These are phyloP conservation scores for Harmothoe impar DNA, from an alignment of 2,888 invertebrate species.

Conservation along the genomic window DNA sequence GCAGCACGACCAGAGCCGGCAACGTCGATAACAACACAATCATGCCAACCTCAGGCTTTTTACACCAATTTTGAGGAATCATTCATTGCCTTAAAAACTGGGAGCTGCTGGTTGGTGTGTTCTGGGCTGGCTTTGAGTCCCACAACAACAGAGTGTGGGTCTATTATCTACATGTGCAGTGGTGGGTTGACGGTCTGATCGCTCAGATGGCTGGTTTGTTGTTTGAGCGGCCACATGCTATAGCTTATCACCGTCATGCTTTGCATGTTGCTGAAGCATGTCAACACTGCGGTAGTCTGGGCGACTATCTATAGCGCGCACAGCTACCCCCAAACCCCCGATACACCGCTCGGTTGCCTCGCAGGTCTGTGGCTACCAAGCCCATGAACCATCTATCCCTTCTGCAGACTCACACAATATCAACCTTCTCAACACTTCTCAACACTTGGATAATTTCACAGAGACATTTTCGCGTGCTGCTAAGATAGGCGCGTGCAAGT, in stretches of 20 bases:
- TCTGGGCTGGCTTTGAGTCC: not conserved
- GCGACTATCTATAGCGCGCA: not conserved
- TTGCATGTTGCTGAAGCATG: slow-evolving; percentile 24
- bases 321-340: not conserved
- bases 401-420: not conserved
- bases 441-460: not conserved
- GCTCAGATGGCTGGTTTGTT: not conserved
- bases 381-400: not conserved
- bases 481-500: not conserved
- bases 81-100: too few relatives aligned
- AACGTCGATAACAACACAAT: slow-evolving; percentile 5
- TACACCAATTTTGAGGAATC: not conserved
- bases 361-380: not conserved
- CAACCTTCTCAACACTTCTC: not conserved
- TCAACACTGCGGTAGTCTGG: not conserved
- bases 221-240: not conserved
- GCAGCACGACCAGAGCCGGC: not conserved
- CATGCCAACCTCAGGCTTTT: not conserved
- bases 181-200: not conserved
- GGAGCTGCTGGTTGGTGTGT: too few relatives aligned
- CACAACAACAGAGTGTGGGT: not conserved
- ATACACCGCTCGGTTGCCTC: not conserved
- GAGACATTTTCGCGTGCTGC: not conserved
- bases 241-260: not conserved
- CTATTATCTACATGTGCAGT: not conserved